Conservation (phyloP, 2,888 invertebrate species). For the Stenurella melanura region DNA sequence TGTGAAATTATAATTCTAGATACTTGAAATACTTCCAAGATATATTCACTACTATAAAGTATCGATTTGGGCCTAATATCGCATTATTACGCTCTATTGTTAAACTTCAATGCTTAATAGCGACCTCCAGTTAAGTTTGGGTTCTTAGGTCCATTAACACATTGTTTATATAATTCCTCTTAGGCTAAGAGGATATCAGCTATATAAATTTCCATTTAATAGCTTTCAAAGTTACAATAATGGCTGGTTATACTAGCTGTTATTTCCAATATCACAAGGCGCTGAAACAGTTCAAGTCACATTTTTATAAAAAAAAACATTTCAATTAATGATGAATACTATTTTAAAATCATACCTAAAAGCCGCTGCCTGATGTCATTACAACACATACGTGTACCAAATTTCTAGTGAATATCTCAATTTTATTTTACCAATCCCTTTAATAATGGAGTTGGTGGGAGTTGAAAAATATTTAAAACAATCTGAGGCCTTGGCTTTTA, state of each 20-base stretch:
- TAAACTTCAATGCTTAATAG: conserved; percentile 8
- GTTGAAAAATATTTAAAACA: no score
- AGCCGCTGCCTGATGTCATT: no score
- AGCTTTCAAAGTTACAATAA: background rate
- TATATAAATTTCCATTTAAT: conserved; percentile 19
- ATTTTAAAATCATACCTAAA: no score
- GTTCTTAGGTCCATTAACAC: conserved; percentile 28
- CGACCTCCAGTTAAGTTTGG: conserved; percentile 2
- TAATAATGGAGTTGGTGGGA: no score
- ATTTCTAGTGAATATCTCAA: no score
- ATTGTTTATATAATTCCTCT: conserved; percentile 33
- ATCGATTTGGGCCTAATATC: conserved; percentile 20
- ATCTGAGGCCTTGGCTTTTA: no score
- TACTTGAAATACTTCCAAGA: background rate
- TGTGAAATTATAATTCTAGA: no score
- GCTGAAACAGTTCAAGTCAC: background rate
- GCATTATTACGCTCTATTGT: background rate
- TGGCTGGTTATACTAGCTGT: background rate
- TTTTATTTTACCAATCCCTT: no score
- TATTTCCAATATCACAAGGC: background rate
- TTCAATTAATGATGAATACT: no score
- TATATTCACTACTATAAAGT: background rate
- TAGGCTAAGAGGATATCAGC: conserved; percentile 10
- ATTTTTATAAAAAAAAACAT: background rate
- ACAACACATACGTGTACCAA: no score